A percentile compares a stretch with the other conserved stretches of the same genome.
Evolutionary conservation across 1,140 invertebrate species (phyloP).

Genomic region (Muscidifurax raptorellus): DNA sequence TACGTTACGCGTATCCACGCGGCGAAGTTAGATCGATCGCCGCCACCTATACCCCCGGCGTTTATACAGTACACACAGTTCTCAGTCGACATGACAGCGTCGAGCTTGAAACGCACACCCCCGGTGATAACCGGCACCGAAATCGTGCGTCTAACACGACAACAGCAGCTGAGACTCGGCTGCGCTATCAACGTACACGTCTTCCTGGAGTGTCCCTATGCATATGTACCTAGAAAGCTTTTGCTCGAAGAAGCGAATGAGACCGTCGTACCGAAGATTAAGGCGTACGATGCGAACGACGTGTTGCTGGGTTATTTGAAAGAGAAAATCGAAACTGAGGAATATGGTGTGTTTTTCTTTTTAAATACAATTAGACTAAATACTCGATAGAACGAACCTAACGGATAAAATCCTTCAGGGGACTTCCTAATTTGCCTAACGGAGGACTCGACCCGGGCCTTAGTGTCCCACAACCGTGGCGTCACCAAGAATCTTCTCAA

Average conservation of each 20-base stretch:
- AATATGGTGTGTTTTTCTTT: neutral
- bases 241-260: constrained; percentile 74
- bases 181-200: constrained; percentile 72
- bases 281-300: constrained; percentile 73
- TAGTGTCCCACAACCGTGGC: constrained; percentile 74
- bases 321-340: constrained; percentile 53
- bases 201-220: constrained; percentile 84
- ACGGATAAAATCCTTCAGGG: neutral
- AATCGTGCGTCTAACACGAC: constrained; percentile 56
- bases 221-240: constrained; percentile 76
- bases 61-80: neutral
- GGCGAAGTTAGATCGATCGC: constrained; percentile 61
- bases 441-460: constrained; percentile 68
- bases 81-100: neutral
- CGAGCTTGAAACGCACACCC: neutral
- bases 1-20: neutral
- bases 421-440: constrained; percentile 74
- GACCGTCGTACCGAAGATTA: constrained; percentile 69
- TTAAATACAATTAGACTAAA: neutral
- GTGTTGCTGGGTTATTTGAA: constrained; percentile 82
- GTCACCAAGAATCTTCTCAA: constrained; percentile 76
- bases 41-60: no score
- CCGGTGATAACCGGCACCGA: constrained; percentile 58
- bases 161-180: constrained; percentile 60
- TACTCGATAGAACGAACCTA: neutral